These are phyloP conservation scores for Argyresthia albistria DNA, from an alignment of 2,888 invertebrate genomes.

Conservation along the genomic window DNA sequence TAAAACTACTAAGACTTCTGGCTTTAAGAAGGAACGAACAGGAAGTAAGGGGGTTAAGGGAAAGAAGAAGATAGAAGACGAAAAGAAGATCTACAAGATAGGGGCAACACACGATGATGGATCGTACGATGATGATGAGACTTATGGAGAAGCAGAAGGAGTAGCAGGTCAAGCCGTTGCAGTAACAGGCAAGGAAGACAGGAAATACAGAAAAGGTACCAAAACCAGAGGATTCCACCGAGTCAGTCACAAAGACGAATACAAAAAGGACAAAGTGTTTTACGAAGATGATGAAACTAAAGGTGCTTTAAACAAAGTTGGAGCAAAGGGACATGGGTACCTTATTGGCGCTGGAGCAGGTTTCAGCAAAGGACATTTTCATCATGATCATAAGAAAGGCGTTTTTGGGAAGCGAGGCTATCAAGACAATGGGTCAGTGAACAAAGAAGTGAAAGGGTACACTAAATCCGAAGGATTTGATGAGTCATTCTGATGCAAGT, in stretches of 20 bases:
- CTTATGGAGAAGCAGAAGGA: slow-evolving; percentile 49
- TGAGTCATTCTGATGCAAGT: too few relatives aligned
- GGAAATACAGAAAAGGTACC: slow-evolving; percentile 66
- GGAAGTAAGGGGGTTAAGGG: slow-evolving; percentile 32
- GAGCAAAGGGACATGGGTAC: slow-evolving; percentile 57
- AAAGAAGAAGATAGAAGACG: slow-evolving; percentile 35
- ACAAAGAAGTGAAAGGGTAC: slow-evolving; percentile 59
- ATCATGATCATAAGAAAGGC: slow-evolving; percentile 53
- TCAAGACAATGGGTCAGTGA: slow-evolving; percentile 60
- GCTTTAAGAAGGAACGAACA: slow-evolving; percentile 37
- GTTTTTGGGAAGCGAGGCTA: slow-evolving; percentile 59
- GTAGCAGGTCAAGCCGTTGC: slow-evolving; percentile 45
- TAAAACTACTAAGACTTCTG: slow-evolving; percentile 24
- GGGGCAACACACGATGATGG: slow-evolving; percentile 35
- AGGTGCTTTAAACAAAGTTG: slow-evolving; percentile 61
- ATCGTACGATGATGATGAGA: slow-evolving; percentile 42
- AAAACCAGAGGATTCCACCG: slow-evolving; percentile 72
- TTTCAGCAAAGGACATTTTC: slow-evolving; percentile 42
- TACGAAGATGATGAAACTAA: slow-evolving; percentile 70
- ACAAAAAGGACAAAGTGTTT: slow-evolving; percentile 72
- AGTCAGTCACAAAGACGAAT: slow-evolving; percentile 74
- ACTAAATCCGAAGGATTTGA: slow-evolving; percentile 27
- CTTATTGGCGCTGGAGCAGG: slow-evolving; percentile 52
- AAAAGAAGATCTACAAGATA: slow-evolving; percentile 40
- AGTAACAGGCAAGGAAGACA: slow-evolving; percentile 49